Conservation (phyloP, 37 sponge, comb jelly and placozoan species). For the Mnemiopsis leidyi region DNA sequence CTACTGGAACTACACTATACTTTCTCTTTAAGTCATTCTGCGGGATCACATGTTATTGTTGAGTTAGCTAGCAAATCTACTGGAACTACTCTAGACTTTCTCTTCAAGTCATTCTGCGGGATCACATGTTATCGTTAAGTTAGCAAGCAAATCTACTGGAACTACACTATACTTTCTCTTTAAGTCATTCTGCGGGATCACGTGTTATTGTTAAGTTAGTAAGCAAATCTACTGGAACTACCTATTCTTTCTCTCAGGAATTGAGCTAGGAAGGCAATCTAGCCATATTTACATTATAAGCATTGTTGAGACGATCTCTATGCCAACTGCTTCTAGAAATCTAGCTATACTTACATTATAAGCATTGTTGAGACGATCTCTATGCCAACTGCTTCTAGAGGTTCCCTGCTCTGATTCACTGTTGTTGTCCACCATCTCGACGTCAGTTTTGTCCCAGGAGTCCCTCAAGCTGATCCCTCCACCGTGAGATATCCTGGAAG, state of each 20-base stretch:
- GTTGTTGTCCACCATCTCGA: background rate
- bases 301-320: background rate
- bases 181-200: slow-evolving; percentile 4
- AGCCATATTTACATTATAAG: background rate
- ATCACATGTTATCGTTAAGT: too few relatives aligned
- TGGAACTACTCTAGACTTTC: background rate
- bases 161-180: slow-evolving; percentile 30
- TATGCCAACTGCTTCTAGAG: background rate
- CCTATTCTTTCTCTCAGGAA: too few relatives aligned
- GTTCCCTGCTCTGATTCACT: background rate
- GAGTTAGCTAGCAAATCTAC: too few relatives aligned
- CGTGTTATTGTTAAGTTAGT: too few relatives aligned
- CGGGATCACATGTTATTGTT: too few relatives aligned
- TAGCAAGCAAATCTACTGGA: too few relatives aligned
- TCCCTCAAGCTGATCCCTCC: background rate
- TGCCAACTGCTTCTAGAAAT: background rate
- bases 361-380: background rate
- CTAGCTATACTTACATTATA: background rate
- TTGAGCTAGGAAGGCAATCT: too few relatives aligned
- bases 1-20: slow-evolving; percentile 1
- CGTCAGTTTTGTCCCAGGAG: slow-evolving; percentile 30
- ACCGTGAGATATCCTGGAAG: background rate
- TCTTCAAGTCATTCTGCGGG: slow-evolving; percentile 18
- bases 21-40: slow-evolving; percentile 43
- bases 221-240: too few relatives aligned